Conservation (phyloP, 2,113 vertebrate species). For the Notothenia coriiceps region DNA sequence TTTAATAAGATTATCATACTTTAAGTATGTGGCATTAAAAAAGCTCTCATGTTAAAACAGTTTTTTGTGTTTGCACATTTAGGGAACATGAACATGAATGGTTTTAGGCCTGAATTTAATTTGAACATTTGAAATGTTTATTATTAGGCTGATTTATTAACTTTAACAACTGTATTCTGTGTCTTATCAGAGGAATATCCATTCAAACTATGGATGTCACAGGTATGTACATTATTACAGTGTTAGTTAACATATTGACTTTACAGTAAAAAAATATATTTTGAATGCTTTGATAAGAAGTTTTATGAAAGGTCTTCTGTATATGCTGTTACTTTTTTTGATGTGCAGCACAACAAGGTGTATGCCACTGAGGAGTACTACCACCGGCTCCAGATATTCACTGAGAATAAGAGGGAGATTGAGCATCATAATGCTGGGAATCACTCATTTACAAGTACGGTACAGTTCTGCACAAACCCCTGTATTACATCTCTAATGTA, state of each 20-base stretch:
- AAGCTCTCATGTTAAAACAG: too few relatives aligned
- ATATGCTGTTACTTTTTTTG: background rate
- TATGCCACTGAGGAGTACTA: slow-evolving; percentile 81
- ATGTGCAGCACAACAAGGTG: slow-evolving; percentile 79
- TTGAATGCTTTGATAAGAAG: background rate
- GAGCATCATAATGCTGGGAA: slow-evolving; percentile 86
- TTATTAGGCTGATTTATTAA: background rate
- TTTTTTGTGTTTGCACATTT: background rate
- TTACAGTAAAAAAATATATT: too few relatives aligned
- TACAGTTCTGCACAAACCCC: background rate
- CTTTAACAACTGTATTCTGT: background rate
- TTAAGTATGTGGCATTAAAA: background rate
- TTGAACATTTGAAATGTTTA: background rate
- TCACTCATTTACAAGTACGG: slow-evolving; percentile 86
- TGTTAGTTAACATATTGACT: background rate
- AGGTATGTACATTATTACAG: slow-evolving; percentile 71
- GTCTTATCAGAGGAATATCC: slow-evolving; percentile 80
- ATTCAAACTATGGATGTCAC: slow-evolving; percentile 87
- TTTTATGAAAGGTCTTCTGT: background rate
- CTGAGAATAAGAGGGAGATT: slow-evolving; percentile 79
- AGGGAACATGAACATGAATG: background rate
- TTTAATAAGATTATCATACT: too few relatives aligned
- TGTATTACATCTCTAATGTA: background rate
- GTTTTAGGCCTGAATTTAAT: background rate
- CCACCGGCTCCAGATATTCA: slow-evolving; percentile 81